Evolutionary conservation across 37 sponge, comb jelly and placozoan genomes (phyloP).

Genomic region (Chondrilla cf. caribensis): DNA sequence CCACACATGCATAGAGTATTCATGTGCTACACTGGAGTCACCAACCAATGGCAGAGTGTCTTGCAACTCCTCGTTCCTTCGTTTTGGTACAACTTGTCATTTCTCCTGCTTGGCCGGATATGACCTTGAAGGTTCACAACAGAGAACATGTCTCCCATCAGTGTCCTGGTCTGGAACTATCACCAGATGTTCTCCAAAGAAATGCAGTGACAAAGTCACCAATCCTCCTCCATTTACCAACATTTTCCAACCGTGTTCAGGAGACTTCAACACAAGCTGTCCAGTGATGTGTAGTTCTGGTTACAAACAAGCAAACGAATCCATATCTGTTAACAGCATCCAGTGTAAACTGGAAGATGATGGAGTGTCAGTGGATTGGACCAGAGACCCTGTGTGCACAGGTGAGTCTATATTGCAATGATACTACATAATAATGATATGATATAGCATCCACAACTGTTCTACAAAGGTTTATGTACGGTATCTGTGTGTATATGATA

Average conservation of each 20-base stretch:
- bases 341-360: background rate
- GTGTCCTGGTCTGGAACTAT: slow-evolving; percentile 9
- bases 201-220: background rate
- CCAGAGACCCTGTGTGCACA: background rate
- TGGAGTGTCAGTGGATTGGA: slow-evolving; percentile 18
- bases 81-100: slow-evolving; percentile 1
- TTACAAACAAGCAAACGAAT: background rate
- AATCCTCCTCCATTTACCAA: slow-evolving; percentile 13
- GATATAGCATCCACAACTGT: background rate
- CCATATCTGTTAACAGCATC: background rate
- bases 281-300: background rate
- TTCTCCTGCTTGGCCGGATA: background rate
- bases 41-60: background rate
- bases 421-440: too few species aligned
- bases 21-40: background rate
- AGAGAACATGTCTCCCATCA: background rate
- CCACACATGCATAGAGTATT: too few species aligned
- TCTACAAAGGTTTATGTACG: background rate
- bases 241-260: background rate
- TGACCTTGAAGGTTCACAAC: background rate
- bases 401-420: too few species aligned
- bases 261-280: slow-evolving; percentile 17
- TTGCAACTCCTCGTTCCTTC: background rate
- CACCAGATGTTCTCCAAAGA: background rate
- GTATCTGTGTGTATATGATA: background rate